A percentile compares a stretch with the other conserved stretches of the same genome.
These are phyloP conservation scores for Chrysemys picta DNA, from an alignment of 2,113 vertebrate species.

Conservation along the genomic window DNA sequence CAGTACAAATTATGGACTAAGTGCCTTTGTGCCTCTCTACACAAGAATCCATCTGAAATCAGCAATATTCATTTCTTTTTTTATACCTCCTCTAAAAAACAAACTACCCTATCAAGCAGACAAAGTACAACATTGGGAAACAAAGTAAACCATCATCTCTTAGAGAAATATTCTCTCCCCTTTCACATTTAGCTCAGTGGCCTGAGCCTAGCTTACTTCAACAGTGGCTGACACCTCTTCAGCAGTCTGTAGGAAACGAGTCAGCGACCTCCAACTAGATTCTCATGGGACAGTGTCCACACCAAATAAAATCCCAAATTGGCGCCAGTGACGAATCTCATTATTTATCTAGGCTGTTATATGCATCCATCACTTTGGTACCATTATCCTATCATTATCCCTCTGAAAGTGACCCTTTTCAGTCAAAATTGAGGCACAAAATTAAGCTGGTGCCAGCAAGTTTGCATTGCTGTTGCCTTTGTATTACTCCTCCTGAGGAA, in stretches of 20 bases:
- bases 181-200: accelerated
- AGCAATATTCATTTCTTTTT: not conserved
- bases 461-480: not conserved
- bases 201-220: slow-evolving; percentile 7
- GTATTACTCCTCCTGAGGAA: not conserved
- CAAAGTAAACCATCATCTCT: not conserved
- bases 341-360: not conserved
- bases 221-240: slow-evolving; percentile 55
- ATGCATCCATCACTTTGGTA: not conserved
- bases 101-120: slow-evolving; percentile 68
- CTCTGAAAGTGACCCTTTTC: accelerated
- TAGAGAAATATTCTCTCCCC: slow-evolving; percentile 10
- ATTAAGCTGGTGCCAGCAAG: not conserved
- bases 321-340: not conserved
- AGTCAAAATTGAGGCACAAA: not conserved
- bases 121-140: slow-evolving; percentile 46
- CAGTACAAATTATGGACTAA: slow-evolving; percentile 54
- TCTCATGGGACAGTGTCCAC: slow-evolving; percentile 60
- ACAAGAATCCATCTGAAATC: slow-evolving; percentile 53
- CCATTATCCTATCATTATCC: not conserved
- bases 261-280: slow-evolving; percentile 56
- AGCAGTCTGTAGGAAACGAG: slow-evolving; percentile 54
- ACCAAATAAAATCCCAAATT: not conserved
- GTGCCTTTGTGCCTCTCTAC: not conserved
- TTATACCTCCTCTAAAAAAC: slow-evolving; percentile 57